Evolutionary conservation across 2,888 invertebrate species (phyloP).

Genomic region (Diogma glabrata): DNA sequence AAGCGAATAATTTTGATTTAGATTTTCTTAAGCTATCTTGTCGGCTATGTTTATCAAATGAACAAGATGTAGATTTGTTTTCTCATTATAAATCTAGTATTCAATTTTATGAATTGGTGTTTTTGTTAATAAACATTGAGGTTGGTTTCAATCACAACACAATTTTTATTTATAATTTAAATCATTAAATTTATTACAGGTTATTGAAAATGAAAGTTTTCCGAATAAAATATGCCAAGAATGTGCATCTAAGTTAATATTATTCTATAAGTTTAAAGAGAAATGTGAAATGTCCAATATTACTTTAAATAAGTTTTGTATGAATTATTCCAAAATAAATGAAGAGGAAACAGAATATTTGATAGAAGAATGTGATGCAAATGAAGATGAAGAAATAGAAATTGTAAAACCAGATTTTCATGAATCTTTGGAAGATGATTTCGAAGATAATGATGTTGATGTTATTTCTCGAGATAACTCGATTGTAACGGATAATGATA

Average conservation of each 20-base stretch:
- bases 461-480: background rate
- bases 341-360: background rate
- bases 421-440: background rate
- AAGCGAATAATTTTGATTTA: too few relatives aligned
- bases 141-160: background rate
- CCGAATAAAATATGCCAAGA: conserved; percentile 20
- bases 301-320: background rate
- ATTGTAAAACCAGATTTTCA: background rate
- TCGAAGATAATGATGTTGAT: background rate
- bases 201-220: conserved; percentile 2
- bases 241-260: conserved; percentile 24
- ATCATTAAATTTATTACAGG: background rate
- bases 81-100: too few relatives aligned
- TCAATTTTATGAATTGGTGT: background rate
- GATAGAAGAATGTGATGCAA: background rate
- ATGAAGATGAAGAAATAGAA: background rate
- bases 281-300: conserved; percentile 21
- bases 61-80: conserved; percentile 8
- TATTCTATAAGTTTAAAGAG: conserved; percentile 26
- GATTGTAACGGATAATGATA: background rate
- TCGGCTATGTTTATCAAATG: conserved; percentile 6
- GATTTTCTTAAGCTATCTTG: too few relatives aligned
- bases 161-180: background rate
- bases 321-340: conserved; percentile 10
- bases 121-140: background rate